Base-by-base conservation (phyloP, 2,888 invertebrate species). In the Brachypalpus laphriformis region DNA sequence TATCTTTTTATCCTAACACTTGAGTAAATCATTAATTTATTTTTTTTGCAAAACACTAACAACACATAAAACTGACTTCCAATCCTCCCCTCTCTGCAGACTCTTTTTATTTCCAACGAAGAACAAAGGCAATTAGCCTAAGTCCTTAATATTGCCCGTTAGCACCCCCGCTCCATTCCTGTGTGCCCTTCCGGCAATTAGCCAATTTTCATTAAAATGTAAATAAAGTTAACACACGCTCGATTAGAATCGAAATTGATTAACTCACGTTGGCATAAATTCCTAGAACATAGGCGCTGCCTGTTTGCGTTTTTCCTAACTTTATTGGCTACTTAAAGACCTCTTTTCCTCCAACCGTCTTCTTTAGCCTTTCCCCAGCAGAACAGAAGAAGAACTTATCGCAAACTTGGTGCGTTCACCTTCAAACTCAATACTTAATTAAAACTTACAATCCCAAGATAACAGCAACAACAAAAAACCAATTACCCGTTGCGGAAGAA, bases 181-280 rank as follows among this genome's bases (percentile, higher is more conserved):
- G 40, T 22, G 37, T 18, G 22, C 14, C 45, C 54, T 47, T 66
- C 65, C 71, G 40, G 72, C 82, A 85, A 81, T 76, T 81, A 81
- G 85, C 70, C 70, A 76, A 81, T 85, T 85, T 81, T 81, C 85
- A 85, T 85, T 76, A 85, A 81, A 85, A 85, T 85, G 81, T 65
- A 80, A 85, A 81, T 85, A 85, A 85, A 81, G 75, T 66, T 76
- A 81, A 76, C 85, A 85, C 85, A 81, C 81, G 85, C 85, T 81
- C 81, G 81, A 85, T 85, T 81, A 85, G 81, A 76, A 57, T 51
- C 65, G 59, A 71, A 85, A 81, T 85, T 85, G 85, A 85, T 85
- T 81, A 85, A 85, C 85, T 81, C 70, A 85, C 75, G 65, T 75
- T 54, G 65, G 65, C 61, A 75, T 65, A 56, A 61, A 61, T 63